Base-by-base conservation (phyloP, 53 echinoderm and acorn worm genomes). In the Astropecten irregularis region DNA sequence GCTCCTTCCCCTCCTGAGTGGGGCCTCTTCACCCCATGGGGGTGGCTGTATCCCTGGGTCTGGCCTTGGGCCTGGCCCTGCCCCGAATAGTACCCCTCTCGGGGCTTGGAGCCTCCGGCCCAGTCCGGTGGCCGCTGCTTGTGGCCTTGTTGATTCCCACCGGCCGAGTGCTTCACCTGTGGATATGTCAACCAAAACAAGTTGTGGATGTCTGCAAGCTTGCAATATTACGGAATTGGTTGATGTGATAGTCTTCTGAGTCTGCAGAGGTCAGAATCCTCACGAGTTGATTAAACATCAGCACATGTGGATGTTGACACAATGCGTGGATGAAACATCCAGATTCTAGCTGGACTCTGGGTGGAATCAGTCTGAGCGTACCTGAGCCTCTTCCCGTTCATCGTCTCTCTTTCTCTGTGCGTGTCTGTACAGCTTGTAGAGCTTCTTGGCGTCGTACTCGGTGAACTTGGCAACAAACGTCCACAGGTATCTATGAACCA, bases 391-490 rank as follows among this genome's bases (percentile, higher is more conserved):
- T 74, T 76, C 91, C 66, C 81, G 74, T 82, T 99, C 99, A 31
- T 99, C 99, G 15, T 90, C 93, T 56, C 94, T 82, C 68, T 99
- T 99, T 84, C 86, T 94, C 65, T 89, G 82, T 31, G 99, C 93
- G 77, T 99, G 99, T 60, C 92, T 90, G 68, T 94, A 99, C 40
- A 99, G 66, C 61, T 89, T 86, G 90, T 92, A 92, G 14, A 94
- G 82, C 52, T 99, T 99, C 82, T 94, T 99, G 39, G 99, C 99
- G 86, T 99, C 99, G 88, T 95, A 99, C 71, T 99, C 99, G 18
- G 99, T 99, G 49, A 99, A 99, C 84, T 93, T 99, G n/a, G 99
- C 89, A 16, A 97, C 97, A 74, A 99, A 99, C 15, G 99, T 99
- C 99, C 99, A 99, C 40, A 99, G 86, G 66, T 99, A 91, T 62